These are phyloP conservation scores for Polietes domitor DNA, from an alignment of 2,888 invertebrate genomes.

Conservation along the genomic window DNA sequence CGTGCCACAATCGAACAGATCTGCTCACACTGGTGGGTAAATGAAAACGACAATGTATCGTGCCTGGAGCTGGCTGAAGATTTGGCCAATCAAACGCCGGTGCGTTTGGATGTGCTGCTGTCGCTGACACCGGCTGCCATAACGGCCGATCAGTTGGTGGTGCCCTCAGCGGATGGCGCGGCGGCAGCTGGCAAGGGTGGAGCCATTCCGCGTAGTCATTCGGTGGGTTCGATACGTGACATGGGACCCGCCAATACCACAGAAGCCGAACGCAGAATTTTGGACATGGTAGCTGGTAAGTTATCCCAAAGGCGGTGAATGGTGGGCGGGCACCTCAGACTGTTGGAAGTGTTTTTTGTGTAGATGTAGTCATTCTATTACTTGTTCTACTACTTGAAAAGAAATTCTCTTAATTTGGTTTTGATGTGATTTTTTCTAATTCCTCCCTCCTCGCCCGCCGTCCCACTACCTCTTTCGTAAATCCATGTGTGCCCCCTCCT, in stretches of 20 bases:
- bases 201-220: constrained; percentile 84
- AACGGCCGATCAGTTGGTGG: constrained; percentile 87
- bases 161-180: constrained; percentile 82
- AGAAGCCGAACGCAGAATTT: constrained; percentile 87
- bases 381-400: not conserved
- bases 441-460: constrained; percentile 56
- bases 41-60: constrained; percentile 89
- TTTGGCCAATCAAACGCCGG: constrained; percentile 94
- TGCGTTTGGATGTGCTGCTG: constrained; percentile 91
- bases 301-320: constrained; percentile 42
- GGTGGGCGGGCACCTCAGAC: not conserved
- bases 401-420: constrained; percentile 53
- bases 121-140: constrained; percentile 92
- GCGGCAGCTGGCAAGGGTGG: constrained; percentile 81
- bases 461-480: constrained; percentile 57
- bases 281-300: constrained; percentile 86
- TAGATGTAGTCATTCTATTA: not conserved
- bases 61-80: constrained; percentile 93
- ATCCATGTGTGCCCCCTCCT: not conserved
- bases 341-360: constrained; percentile 9
- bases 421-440: constrained; percentile 65
- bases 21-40: constrained; percentile 98
- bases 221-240: constrained; percentile 89
- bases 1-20: constrained; percentile 97
- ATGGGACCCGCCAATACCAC: constrained; percentile 82